phyloP scores from a whole-genome alignment of 2,888 invertebrate genomes.

The Pherbina coryleti region DNA sequence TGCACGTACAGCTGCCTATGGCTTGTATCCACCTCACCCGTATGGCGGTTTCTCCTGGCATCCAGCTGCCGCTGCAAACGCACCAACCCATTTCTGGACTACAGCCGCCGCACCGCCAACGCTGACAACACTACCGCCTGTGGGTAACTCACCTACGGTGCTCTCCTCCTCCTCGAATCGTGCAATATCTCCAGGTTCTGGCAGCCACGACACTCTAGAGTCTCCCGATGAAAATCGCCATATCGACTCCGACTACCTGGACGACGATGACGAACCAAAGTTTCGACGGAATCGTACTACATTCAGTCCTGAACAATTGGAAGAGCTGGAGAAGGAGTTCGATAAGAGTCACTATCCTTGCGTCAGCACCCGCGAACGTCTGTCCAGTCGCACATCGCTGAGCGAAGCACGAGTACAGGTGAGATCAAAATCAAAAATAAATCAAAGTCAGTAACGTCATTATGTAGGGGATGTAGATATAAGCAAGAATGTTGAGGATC shows the following conservation, averaged over 20 bases:
- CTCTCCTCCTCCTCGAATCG: slow-evolving; percentile 53
- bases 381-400: slow-evolving; percentile 91
- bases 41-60: slow-evolving; percentile 75
- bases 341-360: slow-evolving; percentile 97
- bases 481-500: too few relatives aligned
- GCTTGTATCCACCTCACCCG: slow-evolving; percentile 82
- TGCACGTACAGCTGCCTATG: slow-evolving; percentile 91
- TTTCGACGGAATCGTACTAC: slow-evolving; percentile 94
- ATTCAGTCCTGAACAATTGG: slow-evolving; percentile 93
- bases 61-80: slow-evolving; percentile 68
- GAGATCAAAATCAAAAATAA: slow-evolving; percentile 58
- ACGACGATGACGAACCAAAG: slow-evolving; percentile 87
- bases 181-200: slow-evolving; percentile 71
- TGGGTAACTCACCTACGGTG: slow-evolving; percentile 55
- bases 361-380: slow-evolving; percentile 89
- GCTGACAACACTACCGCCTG: slow-evolving; percentile 72
- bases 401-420: slow-evolving; percentile 98
- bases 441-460: too few relatives aligned
- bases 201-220: slow-evolving; percentile 67
- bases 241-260: slow-evolving; percentile 81
- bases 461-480: too few relatives aligned
- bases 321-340: slow-evolving; percentile 94
- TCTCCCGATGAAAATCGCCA: slow-evolving; percentile 68
- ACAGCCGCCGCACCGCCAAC: slow-evolving; percentile 69
- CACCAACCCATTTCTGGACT: slow-evolving; percentile 60